Evolutionary conservation across 2,113 vertebrate genomes (phyloP).

Genomic region (Tragulus kanchil): DNA sequence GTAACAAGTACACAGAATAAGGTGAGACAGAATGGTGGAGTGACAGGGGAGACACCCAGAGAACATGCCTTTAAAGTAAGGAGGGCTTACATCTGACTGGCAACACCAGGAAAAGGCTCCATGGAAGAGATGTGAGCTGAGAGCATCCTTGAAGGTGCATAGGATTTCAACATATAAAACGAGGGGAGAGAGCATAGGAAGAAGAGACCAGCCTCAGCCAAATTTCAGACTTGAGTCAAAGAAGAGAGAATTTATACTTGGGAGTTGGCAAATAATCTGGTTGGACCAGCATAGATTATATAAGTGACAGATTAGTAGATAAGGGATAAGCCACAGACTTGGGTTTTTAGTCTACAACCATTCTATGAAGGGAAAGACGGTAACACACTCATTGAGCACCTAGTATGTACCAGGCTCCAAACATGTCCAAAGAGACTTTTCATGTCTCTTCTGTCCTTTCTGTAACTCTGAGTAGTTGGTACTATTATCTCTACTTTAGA

Average conservation of each 20-base stretch:
- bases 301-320: not conserved
- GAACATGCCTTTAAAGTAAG: not conserved
- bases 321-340: not conserved
- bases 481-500: not conserved
- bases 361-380: not conserved
- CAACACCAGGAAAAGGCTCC: not conserved
- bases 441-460: not conserved
- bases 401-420: not conserved
- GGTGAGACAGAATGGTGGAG: too few relatives aligned
- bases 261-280: not conserved
- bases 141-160: not conserved
- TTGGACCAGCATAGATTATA: not conserved
- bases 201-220: not conserved
- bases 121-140: not conserved
- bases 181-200: not conserved
- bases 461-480: not conserved
- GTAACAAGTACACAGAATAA: not conserved
- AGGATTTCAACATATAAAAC: slow-evolving; percentile 6
- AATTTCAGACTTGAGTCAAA: slow-evolving; percentile 10
- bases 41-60: not conserved
- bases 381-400: not conserved
- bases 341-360: not conserved
- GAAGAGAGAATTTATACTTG: not conserved
- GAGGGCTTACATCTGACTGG: not conserved
- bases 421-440: not conserved